Base-by-base conservation (phyloP, 2,888 invertebrate genomes). In the Chloroclystis v-ata region DNA sequence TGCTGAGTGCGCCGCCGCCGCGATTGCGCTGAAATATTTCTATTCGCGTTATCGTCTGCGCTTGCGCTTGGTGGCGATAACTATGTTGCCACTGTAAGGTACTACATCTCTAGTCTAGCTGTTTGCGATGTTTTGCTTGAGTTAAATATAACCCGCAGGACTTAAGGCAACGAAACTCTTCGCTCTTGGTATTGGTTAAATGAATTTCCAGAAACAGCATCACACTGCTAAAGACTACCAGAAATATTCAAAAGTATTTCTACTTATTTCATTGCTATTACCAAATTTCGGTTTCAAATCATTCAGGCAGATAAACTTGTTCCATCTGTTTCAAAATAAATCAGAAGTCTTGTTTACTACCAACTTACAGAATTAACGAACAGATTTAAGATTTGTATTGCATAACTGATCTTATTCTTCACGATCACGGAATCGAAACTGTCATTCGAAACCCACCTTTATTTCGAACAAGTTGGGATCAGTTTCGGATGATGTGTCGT, bases 1-100 rank as follows among this genome's bases (percentile, higher is more conserved):
- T 84, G 77, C 72, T 78, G 76, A 84, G 77, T 61, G 65, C 54
- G 70, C 72, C 69, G 75, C 76, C 69, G 60, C 57, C 62, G 63
- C 63, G 47, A 59, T 57, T 49, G 30, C 44, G 16, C 59, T 43
- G 47, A 59, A 72, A 75, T 80, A 77, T 78, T 80, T 82, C 78
- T 78, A 78, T 80, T 78, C 67, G 68, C 71, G 41, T 46, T 59
- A 56, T 56, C 59, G 54, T 47, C 16, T 33, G 47, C 52, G 49
- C 59, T 3, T 49, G 54, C 40, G 47, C 49, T 53, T 53, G 54
- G 58, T 56, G 58, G 37, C 42, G 56, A 58, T 54, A 55, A 41
- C 43, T 43, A 12, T 16, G 20, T 20, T 20, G 20, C 20, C 20
- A 35, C 24, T 14, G 30, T 24, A 14, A 16, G 16, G 24, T 29